A percentile compares a stretch with the other conserved stretches of the same genome.
phyloP scores from a whole-genome alignment of 2,888 invertebrate species.

The Bombylius discolor region DNA sequence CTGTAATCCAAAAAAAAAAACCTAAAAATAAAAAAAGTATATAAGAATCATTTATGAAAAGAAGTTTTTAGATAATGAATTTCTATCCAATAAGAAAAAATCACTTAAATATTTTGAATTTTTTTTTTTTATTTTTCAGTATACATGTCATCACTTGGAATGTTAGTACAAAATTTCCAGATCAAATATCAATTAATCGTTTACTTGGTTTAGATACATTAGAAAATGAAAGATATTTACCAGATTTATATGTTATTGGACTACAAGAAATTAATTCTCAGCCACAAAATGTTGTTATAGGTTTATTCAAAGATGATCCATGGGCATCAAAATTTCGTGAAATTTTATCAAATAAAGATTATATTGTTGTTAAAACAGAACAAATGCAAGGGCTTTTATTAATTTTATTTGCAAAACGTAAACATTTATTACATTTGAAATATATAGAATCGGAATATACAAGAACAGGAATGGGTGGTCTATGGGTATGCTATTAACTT shows the following conservation, averaged over 20 bases:
- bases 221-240: constrained; percentile 46
- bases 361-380: constrained; percentile 65
- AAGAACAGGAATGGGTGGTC: constrained; percentile 78
- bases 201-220: constrained; percentile 49
- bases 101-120: neutral
- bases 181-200: constrained; percentile 55
- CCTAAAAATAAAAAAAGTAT: too few relatives aligned
- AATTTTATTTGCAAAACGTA: constrained; percentile 61
- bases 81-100: too few relatives aligned
- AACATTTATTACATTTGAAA: constrained; percentile 66
- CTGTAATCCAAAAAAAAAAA: too few relatives aligned
- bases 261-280: constrained; percentile 84
- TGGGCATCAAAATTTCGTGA: constrained; percentile 69
- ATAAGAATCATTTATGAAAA: too few relatives aligned
- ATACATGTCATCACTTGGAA: constrained; percentile 82
- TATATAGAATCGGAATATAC: constrained; percentile 80
- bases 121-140: constrained; percentile 31
- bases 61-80: too few relatives aligned
- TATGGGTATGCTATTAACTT: constrained; percentile 53
- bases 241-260: constrained; percentile 76
- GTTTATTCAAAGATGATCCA: constrained; percentile 68
- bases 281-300: constrained; percentile 70
- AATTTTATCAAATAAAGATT: constrained; percentile 52
- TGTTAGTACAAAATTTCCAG: constrained; percentile 68
- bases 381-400: constrained; percentile 74